phyloP scores from a whole-genome alignment of 2,113 vertebrate species.

The Lasiurus borealis region DNA sequence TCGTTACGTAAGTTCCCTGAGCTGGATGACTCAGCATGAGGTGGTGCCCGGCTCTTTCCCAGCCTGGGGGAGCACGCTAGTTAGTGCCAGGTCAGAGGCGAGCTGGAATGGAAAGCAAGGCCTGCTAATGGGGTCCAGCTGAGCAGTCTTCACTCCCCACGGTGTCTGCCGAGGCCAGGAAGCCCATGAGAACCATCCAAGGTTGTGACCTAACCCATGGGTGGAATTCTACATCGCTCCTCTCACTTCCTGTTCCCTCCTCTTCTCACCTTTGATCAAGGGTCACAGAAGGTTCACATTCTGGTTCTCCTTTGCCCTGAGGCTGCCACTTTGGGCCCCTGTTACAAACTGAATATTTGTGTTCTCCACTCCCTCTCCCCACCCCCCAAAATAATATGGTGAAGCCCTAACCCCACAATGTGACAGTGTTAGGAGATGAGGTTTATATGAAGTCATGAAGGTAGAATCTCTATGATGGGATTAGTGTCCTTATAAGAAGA shows the following conservation, averaged over 20 bases:
- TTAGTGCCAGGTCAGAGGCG: not conserved
- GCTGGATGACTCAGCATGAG: constrained; percentile 60
- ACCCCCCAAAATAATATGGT: not conserved
- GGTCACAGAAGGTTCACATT: not conserved
- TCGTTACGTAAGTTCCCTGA: constrained; percentile 59
- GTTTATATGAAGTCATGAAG: not conserved
- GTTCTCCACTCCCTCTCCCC: not conserved
- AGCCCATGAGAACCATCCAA: not conserved
- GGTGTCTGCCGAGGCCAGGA: not conserved
- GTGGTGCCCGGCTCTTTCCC: constrained; percentile 43
- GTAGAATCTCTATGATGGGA: not conserved
- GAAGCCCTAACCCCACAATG: not conserved
- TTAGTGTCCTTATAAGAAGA: not conserved
- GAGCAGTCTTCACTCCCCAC: not conserved
- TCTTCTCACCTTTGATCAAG: not conserved
- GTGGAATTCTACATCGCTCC: constrained; percentile 31
- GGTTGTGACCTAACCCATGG: not conserved
- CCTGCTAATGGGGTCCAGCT: constrained; percentile 65
- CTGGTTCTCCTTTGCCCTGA: not conserved
- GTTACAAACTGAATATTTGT: not conserved
- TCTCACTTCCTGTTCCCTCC: constrained; percentile 23
- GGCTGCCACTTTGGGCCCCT: not conserved
- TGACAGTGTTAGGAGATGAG: not conserved
- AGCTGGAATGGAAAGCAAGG: constrained; percentile 59
- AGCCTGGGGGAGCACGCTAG: constrained; percentile 3